These are phyloP conservation scores for Nerophis lumbriciformis DNA, from an alignment of 2,113 vertebrate genomes.

Conservation along the genomic window DNA sequence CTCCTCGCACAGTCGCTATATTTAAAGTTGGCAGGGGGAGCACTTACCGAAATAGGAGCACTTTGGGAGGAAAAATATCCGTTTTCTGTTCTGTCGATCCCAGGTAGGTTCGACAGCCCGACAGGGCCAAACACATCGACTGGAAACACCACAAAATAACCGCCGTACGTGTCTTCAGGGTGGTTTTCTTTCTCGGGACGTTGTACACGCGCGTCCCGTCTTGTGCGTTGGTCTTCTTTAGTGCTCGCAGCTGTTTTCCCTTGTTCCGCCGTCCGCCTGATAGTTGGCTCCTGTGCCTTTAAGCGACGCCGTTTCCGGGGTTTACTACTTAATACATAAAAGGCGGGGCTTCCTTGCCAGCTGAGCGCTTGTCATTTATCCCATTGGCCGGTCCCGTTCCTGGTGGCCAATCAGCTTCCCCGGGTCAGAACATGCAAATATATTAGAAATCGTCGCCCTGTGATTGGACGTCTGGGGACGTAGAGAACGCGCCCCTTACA, in stretches of 20 bases:
- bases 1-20: not conserved
- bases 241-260: slow-evolving; percentile 63
- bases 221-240: slow-evolving; percentile 26
- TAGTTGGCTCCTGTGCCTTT: slow-evolving; percentile 65
- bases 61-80: not conserved
- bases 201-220: slow-evolving; percentile 43
- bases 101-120: slow-evolving; percentile 22
- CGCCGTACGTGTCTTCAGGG: slow-evolving; percentile 14
- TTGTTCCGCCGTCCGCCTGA: slow-evolving; percentile 56
- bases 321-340: slow-evolving; percentile 30
- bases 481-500: slow-evolving; percentile 65
- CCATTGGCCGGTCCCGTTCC: slow-evolving; percentile 49
- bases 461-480: slow-evolving; percentile 46
- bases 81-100: slow-evolving; percentile 16
- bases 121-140: slow-evolving; percentile 18
- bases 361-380: slow-evolving; percentile 67
- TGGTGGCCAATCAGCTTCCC: slow-evolving; percentile 36
- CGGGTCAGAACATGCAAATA: slow-evolving; percentile 40
- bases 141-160: slow-evolving; percentile 14
- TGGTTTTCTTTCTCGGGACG: slow-evolving; percentile 37
- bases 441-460: slow-evolving; percentile 27
- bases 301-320: slow-evolving; percentile 71
- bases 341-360: slow-evolving; percentile 60
- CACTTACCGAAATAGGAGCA: slow-evolving; percentile 33
- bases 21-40: slow-evolving; percentile 12